Conservation (phyloP, 2,113 vertebrate genomes). For the Notarius lentiginosus region DNA sequence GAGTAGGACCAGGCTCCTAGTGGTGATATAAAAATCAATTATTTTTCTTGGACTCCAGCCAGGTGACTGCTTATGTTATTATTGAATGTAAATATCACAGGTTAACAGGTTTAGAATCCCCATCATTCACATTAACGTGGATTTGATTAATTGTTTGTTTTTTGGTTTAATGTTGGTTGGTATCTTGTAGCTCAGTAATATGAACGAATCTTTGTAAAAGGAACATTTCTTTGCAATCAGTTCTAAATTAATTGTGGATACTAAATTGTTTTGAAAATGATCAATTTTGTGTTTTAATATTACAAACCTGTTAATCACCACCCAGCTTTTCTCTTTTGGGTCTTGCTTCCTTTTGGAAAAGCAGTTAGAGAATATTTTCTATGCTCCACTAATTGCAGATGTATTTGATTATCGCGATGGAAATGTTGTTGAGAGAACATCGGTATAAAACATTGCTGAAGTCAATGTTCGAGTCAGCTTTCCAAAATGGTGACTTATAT, state of each 20-base stretch:
- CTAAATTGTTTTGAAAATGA: not conserved
- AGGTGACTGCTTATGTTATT: constrained; percentile 14
- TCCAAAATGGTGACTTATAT: not conserved
- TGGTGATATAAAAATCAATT: constrained; percentile 7
- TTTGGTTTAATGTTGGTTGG: constrained; percentile 10
- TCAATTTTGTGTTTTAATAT: not conserved
- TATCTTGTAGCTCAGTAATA: not conserved
- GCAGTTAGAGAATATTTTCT: not conserved
- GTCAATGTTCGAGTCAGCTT: not conserved
- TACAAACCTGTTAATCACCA: not conserved
- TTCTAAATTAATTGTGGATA: not conserved
- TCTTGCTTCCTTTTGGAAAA: not conserved
- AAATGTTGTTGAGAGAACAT: constrained; percentile 3
- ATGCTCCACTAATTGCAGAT: not conserved
- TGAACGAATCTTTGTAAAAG: not conserved
- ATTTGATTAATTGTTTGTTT: constrained; percentile 36
- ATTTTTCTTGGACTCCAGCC: constrained; percentile 23
- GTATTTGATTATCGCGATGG: not conserved
- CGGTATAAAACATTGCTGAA: not conserved
- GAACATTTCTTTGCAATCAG: not conserved
- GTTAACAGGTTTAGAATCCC: constrained; percentile 34
- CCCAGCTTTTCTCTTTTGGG: not conserved
- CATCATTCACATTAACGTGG: constrained; percentile 6
- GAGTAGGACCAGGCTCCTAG: constrained; percentile 8
- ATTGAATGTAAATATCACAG: constrained; percentile 32